Evolutionary conservation across 2,797 vertebrate species (phyloP).

Genomic region (Antennarius maculatus): DNA sequence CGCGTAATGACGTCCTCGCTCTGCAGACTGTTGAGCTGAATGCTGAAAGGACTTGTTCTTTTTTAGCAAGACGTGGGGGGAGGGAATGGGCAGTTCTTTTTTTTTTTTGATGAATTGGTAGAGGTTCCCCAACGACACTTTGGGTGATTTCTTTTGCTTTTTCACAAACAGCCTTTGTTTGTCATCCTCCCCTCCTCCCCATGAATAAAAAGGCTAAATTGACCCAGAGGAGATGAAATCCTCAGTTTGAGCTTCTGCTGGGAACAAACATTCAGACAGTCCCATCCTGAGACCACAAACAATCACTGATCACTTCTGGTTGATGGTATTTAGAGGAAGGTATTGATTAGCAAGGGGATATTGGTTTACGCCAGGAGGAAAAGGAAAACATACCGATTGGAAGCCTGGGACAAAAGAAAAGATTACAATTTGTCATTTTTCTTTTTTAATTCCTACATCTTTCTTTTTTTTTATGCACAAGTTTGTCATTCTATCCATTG

Average conservation of each 20-base stretch:
- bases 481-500: background rate
- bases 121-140: slow-evolving; percentile 28
- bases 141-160: slow-evolving; percentile 12
- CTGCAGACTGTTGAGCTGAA: slow-evolving; percentile 43
- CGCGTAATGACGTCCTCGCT: slow-evolving; percentile 43
- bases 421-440: background rate
- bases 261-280: slow-evolving; percentile 1
- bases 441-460: background rate
- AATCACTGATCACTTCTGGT: background rate
- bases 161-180: slow-evolving; percentile 36
- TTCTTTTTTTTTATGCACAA: background rate
- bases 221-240: background rate
- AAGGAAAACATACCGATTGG: background rate
- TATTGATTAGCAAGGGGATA: background rate
- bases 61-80: slow-evolving; percentile 25
- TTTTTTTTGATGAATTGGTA: slow-evolving; percentile 18
- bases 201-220: slow-evolving; percentile 27
- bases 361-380: background rate
- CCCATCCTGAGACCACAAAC: background rate
- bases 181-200: background rate
- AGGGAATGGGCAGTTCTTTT: background rate
- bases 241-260: background rate
- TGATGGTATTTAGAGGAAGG: background rate
- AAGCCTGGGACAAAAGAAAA: background rate
- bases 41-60: slow-evolving; percentile 34